Evolutionary conservation across 2,797 vertebrate genomes (phyloP).

Genomic region (Phrynocephalus vlangalii): DNA sequence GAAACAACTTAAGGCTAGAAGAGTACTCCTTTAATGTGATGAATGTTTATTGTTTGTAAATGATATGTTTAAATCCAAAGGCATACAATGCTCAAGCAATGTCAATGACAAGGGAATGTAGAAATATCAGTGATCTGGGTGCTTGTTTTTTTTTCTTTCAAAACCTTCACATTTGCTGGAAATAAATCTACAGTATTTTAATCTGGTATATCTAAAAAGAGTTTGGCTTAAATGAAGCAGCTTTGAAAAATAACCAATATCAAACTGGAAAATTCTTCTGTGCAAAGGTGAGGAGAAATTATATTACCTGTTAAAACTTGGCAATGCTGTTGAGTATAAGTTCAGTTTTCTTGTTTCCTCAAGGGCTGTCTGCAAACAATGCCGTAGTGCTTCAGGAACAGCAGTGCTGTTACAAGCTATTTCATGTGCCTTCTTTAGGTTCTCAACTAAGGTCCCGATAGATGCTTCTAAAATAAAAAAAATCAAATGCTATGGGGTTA

Average conservation of each 20-base stretch:
- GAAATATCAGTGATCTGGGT: too few species aligned
- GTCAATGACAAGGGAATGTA: too few species aligned
- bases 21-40: too few species aligned
- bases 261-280: neutral
- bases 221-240: neutral
- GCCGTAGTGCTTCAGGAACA: conserved; percentile 76
- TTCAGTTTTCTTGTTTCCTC: conserved; percentile 80
- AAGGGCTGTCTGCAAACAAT: conserved; percentile 78
- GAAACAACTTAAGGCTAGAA: too few species aligned
- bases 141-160: too few species aligned
- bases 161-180: neutral
- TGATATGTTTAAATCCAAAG: too few species aligned
- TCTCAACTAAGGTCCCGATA: conserved; percentile 78
- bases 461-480: conserved; percentile 77
- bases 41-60: too few species aligned
- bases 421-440: conserved; percentile 80
- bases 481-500: neutral
- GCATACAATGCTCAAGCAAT: too few species aligned
- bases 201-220: neutral
- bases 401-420: conserved; percentile 64
- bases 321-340: conserved; percentile 62
- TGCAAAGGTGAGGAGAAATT: neutral
- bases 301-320: conserved; percentile 19
- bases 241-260: neutral
- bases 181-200: neutral